These are phyloP conservation scores for Oreortyx pictus DNA, from an alignment of 2,797 vertebrate genomes.

Conservation along the genomic window DNA sequence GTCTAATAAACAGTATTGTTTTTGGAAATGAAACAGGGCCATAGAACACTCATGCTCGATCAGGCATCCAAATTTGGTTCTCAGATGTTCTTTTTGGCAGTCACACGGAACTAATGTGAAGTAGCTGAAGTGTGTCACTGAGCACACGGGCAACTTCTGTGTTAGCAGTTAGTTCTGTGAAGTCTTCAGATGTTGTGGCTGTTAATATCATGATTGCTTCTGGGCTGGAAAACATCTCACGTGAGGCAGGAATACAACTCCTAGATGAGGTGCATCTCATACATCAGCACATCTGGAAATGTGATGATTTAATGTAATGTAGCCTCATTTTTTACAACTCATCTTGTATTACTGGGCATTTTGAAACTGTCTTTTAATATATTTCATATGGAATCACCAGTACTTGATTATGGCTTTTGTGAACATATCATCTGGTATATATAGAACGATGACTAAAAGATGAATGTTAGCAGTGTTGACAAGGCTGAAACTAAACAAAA, in stretches of 20 bases:
- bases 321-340: neutral
- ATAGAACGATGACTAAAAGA: conserved; percentile 13
- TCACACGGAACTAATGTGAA: neutral
- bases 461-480: neutral
- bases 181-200: neutral
- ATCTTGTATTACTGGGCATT: neutral
- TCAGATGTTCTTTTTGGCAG: neutral
- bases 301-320: neutral
- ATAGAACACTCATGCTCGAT: neutral
- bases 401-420: neutral
- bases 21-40: neutral
- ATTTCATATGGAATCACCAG: neutral
- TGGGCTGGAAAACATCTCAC: neutral
- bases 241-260: neutral
- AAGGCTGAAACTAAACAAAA: neutral
- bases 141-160: neutral
- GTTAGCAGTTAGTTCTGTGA: neutral
- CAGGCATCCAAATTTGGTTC: neutral
- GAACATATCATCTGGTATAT: neutral
- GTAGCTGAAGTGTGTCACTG: neutral
- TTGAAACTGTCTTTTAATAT: neutral
- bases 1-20: neutral
- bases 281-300: neutral
- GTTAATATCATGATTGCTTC: neutral
- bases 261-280: neutral